phyloP scores from a whole-genome alignment of 2,797 vertebrate species.

The Alectoris magna region DNA sequence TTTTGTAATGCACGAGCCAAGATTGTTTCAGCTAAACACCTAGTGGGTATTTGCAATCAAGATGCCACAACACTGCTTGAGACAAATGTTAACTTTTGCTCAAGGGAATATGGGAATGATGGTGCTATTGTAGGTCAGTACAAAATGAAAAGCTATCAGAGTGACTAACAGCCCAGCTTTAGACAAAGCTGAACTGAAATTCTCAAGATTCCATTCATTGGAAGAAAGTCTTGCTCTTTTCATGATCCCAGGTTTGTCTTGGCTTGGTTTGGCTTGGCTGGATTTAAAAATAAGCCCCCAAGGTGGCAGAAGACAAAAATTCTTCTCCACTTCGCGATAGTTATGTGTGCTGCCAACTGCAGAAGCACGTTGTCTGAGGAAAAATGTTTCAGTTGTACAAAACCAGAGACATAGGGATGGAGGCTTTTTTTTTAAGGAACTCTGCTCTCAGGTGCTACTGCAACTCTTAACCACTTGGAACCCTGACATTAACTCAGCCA shows the following conservation, averaged over 20 bases:
- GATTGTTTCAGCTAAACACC: conserved; percentile 27
- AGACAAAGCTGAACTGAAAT: neutral
- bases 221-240: conserved; percentile 4
- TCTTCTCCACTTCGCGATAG: neutral
- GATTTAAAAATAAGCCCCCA: neutral
- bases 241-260: neutral
- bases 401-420: neutral
- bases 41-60: conserved; percentile 19
- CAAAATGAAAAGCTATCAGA: conserved; percentile 6
- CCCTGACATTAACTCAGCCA: neutral
- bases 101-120: neutral
- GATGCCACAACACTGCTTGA: neutral
- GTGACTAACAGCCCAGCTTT: neutral
- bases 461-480: neutral
- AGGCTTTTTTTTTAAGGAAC: neutral
- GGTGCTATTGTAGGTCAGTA: neutral
- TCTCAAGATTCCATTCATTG: neutral
- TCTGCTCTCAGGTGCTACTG: neutral
- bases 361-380: neutral
- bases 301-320: neutral
- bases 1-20: conserved; percentile 18
- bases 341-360: neutral
- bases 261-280: neutral
- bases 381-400: neutral
- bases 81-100: conserved; percentile 29